Percentiles rank a stretch among this genome's conserved stretches.
These are phyloP conservation scores for Epinephelus moara DNA, from an alignment of 2,113 vertebrate genomes.

Conservation along the genomic window DNA sequence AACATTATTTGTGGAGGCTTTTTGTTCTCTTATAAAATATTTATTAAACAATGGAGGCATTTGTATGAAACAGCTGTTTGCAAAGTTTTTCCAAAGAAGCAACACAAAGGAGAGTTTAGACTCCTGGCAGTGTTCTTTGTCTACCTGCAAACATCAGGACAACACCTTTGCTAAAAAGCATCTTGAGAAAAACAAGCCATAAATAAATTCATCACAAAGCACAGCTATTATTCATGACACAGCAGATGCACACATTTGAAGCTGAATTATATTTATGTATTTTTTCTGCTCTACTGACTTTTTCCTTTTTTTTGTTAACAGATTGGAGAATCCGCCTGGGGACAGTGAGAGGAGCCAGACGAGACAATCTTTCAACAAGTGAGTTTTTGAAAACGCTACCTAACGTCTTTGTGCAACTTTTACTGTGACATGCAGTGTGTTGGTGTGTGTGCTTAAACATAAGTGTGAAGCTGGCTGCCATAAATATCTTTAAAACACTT, in stretches of 20 bases:
- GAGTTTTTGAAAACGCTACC: slow-evolving; percentile 43
- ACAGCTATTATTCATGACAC: slow-evolving; percentile 24
- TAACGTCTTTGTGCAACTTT: slow-evolving; percentile 2
- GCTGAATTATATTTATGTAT: not conserved
- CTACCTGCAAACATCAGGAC: slow-evolving; percentile 1
- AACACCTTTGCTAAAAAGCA: not conserved
- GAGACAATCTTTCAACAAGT: slow-evolving; percentile 84
- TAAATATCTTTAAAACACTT: not conserved
- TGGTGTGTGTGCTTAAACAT: not conserved
- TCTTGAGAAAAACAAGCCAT: slow-evolving; percentile 4
- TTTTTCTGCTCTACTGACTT: not conserved
- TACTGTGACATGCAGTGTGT: not conserved
- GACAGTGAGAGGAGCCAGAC: slow-evolving; percentile 69
- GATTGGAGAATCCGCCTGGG: slow-evolving; percentile 82
- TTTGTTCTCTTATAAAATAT: not conserved
- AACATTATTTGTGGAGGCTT: not conserved
- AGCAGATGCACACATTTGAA: slow-evolving; percentile 12
- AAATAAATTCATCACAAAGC: not conserved
- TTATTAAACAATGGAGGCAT: not conserved
- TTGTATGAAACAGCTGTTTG: slow-evolving; percentile 25
- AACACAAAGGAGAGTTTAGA: not conserved
- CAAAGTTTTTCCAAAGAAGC: slow-evolving; percentile 12
- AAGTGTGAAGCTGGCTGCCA: not conserved
- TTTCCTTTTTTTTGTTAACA: slow-evolving; percentile 35
- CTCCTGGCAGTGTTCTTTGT: not conserved